phyloP scores from a whole-genome alignment of 2,888 invertebrate species.

The Agelastica alni region DNA sequence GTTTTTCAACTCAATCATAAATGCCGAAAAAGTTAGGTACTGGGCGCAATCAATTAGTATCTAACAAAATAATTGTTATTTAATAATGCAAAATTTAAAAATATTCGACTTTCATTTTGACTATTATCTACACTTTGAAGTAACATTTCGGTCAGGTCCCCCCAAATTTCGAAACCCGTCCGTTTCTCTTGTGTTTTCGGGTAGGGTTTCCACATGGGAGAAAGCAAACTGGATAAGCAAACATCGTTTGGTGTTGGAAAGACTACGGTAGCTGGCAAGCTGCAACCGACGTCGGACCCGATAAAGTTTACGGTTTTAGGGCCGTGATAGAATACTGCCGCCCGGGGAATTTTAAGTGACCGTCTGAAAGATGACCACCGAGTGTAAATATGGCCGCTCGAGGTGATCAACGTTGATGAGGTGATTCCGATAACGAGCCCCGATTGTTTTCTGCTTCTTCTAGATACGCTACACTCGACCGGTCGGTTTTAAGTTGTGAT shows the following conservation, averaged over 20 bases:
- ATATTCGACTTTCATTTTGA: too few relatives aligned
- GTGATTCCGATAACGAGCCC: constrained; percentile 22
- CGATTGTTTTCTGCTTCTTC: constrained; percentile 20
- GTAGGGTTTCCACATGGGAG: constrained; percentile 41
- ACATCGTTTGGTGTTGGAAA: constrained; percentile 22
- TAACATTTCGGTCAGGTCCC: background rate
- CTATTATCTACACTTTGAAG: too few relatives aligned
- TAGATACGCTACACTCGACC: constrained; percentile 7
- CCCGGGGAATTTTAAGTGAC: constrained; percentile 49
- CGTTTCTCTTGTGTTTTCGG: constrained; percentile 17
- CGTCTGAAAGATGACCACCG: constrained; percentile 41
- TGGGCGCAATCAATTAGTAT: too few relatives aligned
- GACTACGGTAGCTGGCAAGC: constrained; percentile 33
- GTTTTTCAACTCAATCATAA: too few relatives aligned
- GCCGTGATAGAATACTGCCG: constrained; percentile 48
- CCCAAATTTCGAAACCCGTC: constrained; percentile 17
- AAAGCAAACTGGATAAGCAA: constrained; percentile 40
- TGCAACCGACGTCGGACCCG: constrained; percentile 37
- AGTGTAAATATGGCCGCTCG: constrained; percentile 25
- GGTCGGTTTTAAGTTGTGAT: background rate
- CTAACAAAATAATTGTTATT: too few relatives aligned
- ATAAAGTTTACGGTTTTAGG: constrained; percentile 44
- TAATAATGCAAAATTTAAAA: too few relatives aligned
- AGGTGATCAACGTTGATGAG: constrained; percentile 29
- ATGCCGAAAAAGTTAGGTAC: too few relatives aligned